phyloP scores from a whole-genome alignment of 2,888 invertebrate genomes.

The Diloba caeruleocephala region DNA sequence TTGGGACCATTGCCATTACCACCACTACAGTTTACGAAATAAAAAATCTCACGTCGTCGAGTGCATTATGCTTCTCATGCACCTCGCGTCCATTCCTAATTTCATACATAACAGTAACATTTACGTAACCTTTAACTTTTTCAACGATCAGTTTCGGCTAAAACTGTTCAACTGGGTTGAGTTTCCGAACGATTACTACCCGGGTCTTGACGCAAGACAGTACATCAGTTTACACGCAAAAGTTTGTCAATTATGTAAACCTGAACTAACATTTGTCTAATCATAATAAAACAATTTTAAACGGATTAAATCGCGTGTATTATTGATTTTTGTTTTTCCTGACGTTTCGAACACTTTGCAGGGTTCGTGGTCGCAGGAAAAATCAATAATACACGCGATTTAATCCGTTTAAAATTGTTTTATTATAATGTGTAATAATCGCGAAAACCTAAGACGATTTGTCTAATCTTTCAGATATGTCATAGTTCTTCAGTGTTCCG shows the following conservation, averaged over 20 bases:
- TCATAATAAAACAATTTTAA: too few species aligned
- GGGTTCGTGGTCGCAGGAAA: too few species aligned
- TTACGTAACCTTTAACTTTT: conserved; percentile 63
- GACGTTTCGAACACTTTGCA: too few species aligned
- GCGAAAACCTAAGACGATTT: too few species aligned
- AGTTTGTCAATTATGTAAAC: conserved; percentile 58
- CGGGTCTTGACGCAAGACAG: conserved; percentile 60
- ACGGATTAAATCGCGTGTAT: too few species aligned
- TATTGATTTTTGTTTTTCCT: too few species aligned
- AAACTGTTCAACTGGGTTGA: conserved; percentile 50
- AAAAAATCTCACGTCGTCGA: conserved; percentile 23
- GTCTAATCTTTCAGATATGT: too few species aligned
- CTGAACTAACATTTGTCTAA: conserved; percentile 48
- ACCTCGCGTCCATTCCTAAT: conserved; percentile 64
- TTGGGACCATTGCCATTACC: too few species aligned
- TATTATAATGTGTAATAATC: too few species aligned
- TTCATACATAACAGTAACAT: conserved; percentile 51
- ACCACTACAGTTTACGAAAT: neutral
- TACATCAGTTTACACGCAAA: conserved; percentile 48
- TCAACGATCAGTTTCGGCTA: conserved; percentile 54
- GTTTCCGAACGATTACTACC: conserved; percentile 56
- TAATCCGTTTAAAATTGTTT: too few species aligned
- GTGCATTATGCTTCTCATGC: conserved; percentile 59
- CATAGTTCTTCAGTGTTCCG: too few species aligned
- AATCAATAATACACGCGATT: too few species aligned